Conservation (phyloP, 2,113 vertebrate genomes). For the Seriola quinqueradiata region DNA sequence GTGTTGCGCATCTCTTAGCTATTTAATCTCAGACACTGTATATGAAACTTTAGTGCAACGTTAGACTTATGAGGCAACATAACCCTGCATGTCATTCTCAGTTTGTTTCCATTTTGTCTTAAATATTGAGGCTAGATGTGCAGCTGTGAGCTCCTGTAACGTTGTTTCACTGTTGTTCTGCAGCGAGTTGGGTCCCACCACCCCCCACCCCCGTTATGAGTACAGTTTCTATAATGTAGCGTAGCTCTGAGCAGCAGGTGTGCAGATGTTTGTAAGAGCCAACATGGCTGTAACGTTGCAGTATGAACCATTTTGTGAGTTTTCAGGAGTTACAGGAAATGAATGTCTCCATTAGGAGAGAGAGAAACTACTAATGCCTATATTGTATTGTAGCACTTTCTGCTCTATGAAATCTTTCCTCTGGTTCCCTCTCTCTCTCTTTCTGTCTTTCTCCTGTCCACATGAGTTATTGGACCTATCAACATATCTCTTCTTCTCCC, state of each 20-base stretch:
- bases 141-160: constrained; percentile 29
- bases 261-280: constrained; percentile 34
- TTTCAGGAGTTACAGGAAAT: constrained; percentile 49
- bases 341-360: constrained; percentile 66
- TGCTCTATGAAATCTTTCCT: constrained; percentile 44
- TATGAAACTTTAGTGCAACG: constrained; percentile 46
- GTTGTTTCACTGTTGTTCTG: constrained; percentile 15
- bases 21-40: constrained; percentile 56
- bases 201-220: not conserved
- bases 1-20: constrained; percentile 65
- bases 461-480: constrained; percentile 57
- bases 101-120: constrained; percentile 59
- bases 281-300: constrained; percentile 25
- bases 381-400: constrained; percentile 71
- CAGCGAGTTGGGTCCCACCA: not conserved
- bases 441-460: constrained; percentile 36
- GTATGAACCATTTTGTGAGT: constrained; percentile 26
- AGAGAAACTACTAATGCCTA: constrained; percentile 58
- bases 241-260: constrained; percentile 41
- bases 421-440: constrained; percentile 26
- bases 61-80: constrained; percentile 42
- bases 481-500: constrained; percentile 53
- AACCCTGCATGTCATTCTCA: constrained; percentile 72
- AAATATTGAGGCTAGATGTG: constrained; percentile 46
- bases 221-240: constrained; percentile 49